These are phyloP conservation scores for Saturnia japonica DNA, from an alignment of 2,888 invertebrate species.

Conservation along the genomic window DNA sequence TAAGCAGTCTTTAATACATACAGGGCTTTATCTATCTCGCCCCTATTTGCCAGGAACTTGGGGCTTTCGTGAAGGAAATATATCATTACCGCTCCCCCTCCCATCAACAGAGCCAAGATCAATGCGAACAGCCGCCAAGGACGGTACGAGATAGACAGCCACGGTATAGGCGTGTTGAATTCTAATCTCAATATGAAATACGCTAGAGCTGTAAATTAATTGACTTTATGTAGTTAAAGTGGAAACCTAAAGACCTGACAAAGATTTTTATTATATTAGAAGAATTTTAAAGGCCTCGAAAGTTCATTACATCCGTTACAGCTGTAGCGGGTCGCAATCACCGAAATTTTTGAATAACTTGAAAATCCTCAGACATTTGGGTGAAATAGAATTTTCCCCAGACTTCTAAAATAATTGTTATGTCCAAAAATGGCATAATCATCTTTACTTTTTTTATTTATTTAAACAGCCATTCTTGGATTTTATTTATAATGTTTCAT, in stretches of 20 bases:
- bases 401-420: no score
- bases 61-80: constrained; percentile 85
- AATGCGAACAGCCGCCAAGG: constrained; percentile 87
- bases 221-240: neutral
- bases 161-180: constrained; percentile 46
- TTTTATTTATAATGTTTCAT: no score
- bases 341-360: no score
- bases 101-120: constrained; percentile 35
- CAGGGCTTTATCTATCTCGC: constrained; percentile 78
- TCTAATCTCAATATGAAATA: constrained; percentile 34
- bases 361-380: no score
- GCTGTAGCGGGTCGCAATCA: no score
- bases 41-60: constrained; percentile 84
- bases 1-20: constrained; percentile 33
- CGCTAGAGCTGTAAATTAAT: constrained; percentile 27
- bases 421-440: no score
- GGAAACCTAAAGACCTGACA: neutral
- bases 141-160: constrained; percentile 67
- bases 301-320: no score
- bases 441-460: no score
- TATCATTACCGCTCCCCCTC: constrained; percentile 75
- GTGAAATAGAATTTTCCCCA: no score
- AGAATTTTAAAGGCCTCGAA: no score
- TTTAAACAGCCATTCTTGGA: no score
- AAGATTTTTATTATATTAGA: no score